phyloP scores from a whole-genome alignment of 2,888 invertebrate genomes.

The Ophion costatus region DNA sequence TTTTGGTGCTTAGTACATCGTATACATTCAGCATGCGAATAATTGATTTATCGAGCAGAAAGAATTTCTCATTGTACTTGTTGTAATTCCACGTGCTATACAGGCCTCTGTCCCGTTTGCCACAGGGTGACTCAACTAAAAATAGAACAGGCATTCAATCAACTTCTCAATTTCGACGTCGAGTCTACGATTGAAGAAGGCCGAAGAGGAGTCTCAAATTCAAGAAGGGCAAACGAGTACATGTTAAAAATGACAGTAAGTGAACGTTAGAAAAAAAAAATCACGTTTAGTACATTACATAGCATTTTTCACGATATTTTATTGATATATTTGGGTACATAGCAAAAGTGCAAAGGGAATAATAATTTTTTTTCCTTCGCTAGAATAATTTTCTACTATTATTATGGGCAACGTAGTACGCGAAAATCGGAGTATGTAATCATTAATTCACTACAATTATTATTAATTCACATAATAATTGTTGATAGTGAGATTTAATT shows the following conservation, averaged over 20 bases:
- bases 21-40: background rate
- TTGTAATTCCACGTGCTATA: constrained; percentile 18
- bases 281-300: no score
- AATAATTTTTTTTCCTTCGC: no score
- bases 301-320: no score
- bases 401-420: no score
- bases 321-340: no score
- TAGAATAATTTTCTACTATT: no score
- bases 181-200: background rate
- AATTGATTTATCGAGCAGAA: constrained; percentile 20
- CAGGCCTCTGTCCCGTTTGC: constrained; percentile 23
- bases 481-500: no score
- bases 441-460: no score
- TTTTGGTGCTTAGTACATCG: background rate
- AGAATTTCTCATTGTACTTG: constrained; percentile 8
- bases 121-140: constrained; percentile 38
- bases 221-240: background rate
- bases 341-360: no score
- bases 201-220: background rate
- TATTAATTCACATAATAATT: no score
- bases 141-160: constrained; percentile 54
- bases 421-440: no score
- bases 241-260: background rate
- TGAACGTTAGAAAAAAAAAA: background rate
- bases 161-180: constrained; percentile 46